phyloP scores from a whole-genome alignment of 2,888 invertebrate species.

The Meloe dianella region DNA sequence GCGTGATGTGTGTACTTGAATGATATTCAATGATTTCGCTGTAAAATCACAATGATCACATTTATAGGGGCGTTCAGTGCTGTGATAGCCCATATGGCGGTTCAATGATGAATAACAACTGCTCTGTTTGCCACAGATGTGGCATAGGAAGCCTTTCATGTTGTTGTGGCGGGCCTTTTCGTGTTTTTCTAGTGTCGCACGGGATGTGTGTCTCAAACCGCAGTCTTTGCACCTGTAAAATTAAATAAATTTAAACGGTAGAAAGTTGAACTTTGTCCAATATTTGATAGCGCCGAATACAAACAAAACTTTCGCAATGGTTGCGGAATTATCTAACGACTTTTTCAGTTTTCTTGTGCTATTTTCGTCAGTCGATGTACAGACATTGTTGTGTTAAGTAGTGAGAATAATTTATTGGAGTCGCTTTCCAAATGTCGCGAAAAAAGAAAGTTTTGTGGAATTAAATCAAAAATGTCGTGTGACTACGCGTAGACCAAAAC shows the following conservation, averaged over 20 bases:
- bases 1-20: constrained; percentile 38
- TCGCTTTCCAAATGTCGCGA: too few species aligned
- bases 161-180: constrained; percentile 39
- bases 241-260: constrained; percentile 10
- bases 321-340: too few species aligned
- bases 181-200: constrained; percentile 40
- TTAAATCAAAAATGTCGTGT: too few species aligned
- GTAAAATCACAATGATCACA: constrained; percentile 40
- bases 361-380: too few species aligned
- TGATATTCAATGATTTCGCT: constrained; percentile 38
- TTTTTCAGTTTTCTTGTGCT: too few species aligned
- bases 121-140: constrained; percentile 44
- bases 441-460: too few species aligned
- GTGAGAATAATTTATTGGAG: too few species aligned
- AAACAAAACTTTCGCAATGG: too few species aligned
- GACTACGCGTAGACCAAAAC: too few species aligned
- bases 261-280: too few species aligned
- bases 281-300: too few species aligned
- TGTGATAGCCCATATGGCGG: constrained; percentile 42
- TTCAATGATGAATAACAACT: constrained; percentile 44
- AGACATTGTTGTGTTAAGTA: too few species aligned
- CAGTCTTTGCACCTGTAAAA: constrained; percentile 39
- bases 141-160: constrained; percentile 40
- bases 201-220: constrained; percentile 39
- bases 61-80: constrained; percentile 37